Percentiles rank a stretch among this genome's conserved stretches.
Evolutionary conservation across 2,888 invertebrate species (phyloP).

Genomic region (Entomobrya multifasciata): DNA sequence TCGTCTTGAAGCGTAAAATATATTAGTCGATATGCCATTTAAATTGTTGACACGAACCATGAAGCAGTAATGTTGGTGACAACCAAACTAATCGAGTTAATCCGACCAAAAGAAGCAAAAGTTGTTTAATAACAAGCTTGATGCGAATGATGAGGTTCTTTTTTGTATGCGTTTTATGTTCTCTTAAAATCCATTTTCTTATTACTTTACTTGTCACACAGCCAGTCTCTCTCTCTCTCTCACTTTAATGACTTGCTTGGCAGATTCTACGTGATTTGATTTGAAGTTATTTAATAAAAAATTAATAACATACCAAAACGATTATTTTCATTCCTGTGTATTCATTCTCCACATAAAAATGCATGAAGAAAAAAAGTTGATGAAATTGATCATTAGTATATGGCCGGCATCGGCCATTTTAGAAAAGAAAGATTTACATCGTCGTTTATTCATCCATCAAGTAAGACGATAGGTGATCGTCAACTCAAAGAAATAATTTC

Average conservation of each 20-base stretch:
- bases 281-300: conserved; percentile 58
- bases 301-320: conserved; percentile 40
- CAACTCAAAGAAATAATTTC: conserved; percentile 1
- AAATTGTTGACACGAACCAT: conserved; percentile 61
- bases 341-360: not conserved
- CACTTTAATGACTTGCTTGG: not conserved
- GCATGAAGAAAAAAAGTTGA: conserved; percentile 25
- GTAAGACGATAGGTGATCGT: conserved; percentile 39
- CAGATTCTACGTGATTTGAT: conserved; percentile 61
- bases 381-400: conserved; percentile 66
- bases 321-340: too few species aligned
- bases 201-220: conserved; percentile 42
- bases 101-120: conserved; percentile 39
- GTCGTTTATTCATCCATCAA: conserved; percentile 60
- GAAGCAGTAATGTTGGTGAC: conserved; percentile 52
- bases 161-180: conserved; percentile 38
- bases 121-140: not conserved
- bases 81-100: conserved; percentile 52
- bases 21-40: conserved; percentile 27
- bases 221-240: too few species aligned
- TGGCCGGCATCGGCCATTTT: conserved; percentile 48
- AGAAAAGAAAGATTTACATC: conserved; percentile 49
- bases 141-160: not conserved
- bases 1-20: conserved; percentile 39
- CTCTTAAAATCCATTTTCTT: conserved; percentile 43